phyloP scores from a whole-genome alignment of 1,140 invertebrate genomes.

The Sinonovacula constricta region DNA sequence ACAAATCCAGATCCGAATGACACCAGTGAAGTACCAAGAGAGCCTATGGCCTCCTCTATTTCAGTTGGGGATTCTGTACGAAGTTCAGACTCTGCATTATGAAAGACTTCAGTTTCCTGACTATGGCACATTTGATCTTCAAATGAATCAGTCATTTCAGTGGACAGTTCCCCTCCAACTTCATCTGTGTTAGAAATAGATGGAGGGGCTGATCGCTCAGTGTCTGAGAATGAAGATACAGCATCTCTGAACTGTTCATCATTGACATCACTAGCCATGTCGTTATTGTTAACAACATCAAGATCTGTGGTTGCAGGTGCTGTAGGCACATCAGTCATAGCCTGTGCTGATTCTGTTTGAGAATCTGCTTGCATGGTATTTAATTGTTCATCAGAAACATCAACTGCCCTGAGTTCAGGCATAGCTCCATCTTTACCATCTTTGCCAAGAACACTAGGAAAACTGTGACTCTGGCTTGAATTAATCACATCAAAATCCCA shows the following conservation, averaged over 20 bases:
- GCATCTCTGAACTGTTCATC: background rate
- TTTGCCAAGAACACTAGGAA: conserved; percentile 62
- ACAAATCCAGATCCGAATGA: conserved; percentile 5
- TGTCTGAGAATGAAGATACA: conserved; percentile 9
- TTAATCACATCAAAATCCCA: conserved; percentile 60
- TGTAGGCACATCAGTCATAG: background rate
- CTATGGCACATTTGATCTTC: conserved; percentile 23
- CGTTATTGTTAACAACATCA: conserved; percentile 41
- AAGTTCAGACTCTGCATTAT: background rate
- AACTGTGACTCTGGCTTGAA: conserved; percentile 62
- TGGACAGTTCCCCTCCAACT: conserved; percentile 6
- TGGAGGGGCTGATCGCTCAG: background rate
- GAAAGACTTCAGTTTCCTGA: background rate
- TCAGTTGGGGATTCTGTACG: background rate
- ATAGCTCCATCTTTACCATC: conserved; percentile 33
- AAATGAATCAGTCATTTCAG: conserved; percentile 31
- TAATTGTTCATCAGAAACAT: background rate
- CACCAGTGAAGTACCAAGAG: background rate
- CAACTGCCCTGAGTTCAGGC: conserved; percentile 10
- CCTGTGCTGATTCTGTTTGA: too few species aligned
- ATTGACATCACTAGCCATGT: background rate
- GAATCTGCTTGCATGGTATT: too few species aligned
- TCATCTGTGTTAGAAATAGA: conserved; percentile 11
- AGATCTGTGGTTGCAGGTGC: conserved; percentile 17
- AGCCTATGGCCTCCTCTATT: background rate